These are phyloP conservation scores for Nudaria mundana DNA, from an alignment of 2,888 invertebrate genomes.

Conservation along the genomic window DNA sequence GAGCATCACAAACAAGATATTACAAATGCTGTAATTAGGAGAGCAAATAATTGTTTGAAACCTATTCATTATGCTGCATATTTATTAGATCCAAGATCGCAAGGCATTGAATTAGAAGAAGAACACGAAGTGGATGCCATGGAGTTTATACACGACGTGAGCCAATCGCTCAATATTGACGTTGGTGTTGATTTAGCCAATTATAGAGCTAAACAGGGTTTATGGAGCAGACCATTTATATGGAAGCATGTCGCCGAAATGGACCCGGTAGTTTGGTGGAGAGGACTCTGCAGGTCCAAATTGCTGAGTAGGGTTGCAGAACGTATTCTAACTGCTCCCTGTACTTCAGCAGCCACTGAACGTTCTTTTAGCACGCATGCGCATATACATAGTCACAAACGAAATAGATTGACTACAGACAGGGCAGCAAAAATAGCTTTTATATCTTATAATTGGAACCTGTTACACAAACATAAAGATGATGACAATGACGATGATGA, in stretches of 20 bases:
- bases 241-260: constrained; percentile 16
- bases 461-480: constrained; percentile 9
- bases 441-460: too few relatives aligned
- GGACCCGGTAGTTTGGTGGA: too few relatives aligned
- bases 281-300: constrained; percentile 16
- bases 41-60: constrained; percentile 13
- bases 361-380: constrained; percentile 18
- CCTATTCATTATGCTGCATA: constrained; percentile 22
- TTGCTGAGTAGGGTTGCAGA: constrained; percentile 20
- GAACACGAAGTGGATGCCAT: constrained; percentile 20
- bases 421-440: too few relatives aligned
- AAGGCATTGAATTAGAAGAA: constrained; percentile 22
- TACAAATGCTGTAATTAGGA: constrained; percentile 8
- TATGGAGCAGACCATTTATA: constrained; percentile 19
- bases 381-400: constrained; percentile 20
- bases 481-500: too few relatives aligned
- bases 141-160: constrained; percentile 17
- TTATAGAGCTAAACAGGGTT: too few relatives aligned
- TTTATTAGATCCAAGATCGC: constrained; percentile 23
- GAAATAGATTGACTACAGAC: constrained; percentile 22
- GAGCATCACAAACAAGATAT: constrained; percentile 14
- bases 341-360: constrained; percentile 24
- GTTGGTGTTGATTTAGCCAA: constrained; percentile 20
- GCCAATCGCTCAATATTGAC: constrained; percentile 18
- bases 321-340: constrained; percentile 24